Evolutionary conservation across 1,140 invertebrate genomes (phyloP).

Genomic region (Patella vulgata): DNA sequence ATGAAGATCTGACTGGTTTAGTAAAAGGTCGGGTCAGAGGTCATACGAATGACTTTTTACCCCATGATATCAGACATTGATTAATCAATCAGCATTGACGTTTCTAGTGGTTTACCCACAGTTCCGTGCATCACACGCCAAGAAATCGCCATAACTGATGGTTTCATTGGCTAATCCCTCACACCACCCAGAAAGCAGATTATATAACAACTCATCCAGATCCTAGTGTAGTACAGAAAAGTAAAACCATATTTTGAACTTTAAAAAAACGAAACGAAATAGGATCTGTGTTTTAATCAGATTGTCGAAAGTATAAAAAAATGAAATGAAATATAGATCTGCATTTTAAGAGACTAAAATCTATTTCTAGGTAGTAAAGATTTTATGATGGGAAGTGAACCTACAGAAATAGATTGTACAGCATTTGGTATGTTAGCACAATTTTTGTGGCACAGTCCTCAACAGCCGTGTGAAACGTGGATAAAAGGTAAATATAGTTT

Average conservation of each 20-base stretch:
- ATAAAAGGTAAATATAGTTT: slow-evolving; percentile 26
- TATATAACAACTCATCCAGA: not conserved
- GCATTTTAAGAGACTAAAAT: not conserved
- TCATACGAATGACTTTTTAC: no score
- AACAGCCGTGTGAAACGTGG: slow-evolving; percentile 29
- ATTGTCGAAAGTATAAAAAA: not conserved
- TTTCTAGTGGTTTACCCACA: no score
- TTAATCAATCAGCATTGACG: no score
- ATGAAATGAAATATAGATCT: not conserved
- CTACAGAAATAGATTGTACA: slow-evolving; percentile 62
- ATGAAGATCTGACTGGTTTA: no score
- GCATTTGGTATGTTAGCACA: slow-evolving; percentile 64
- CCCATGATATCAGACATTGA: no score
- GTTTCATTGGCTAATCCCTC: no score
- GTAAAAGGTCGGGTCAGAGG: no score
- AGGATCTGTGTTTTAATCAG: no score
- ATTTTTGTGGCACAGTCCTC: slow-evolving; percentile 59
- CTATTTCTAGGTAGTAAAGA: slow-evolving; percentile 54
- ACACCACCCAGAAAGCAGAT: no score
- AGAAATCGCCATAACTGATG: no score
- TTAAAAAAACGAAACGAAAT: not conserved
- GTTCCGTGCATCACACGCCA: no score
- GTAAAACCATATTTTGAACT: not conserved
- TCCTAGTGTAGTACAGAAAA: not conserved
- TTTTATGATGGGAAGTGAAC: slow-evolving; percentile 61